Evolutionary conservation across 2,888 invertebrate genomes (phyloP), one percentile per base, ranked within the genome.

Genomic region (Luffia ferchaultella): DNA sequence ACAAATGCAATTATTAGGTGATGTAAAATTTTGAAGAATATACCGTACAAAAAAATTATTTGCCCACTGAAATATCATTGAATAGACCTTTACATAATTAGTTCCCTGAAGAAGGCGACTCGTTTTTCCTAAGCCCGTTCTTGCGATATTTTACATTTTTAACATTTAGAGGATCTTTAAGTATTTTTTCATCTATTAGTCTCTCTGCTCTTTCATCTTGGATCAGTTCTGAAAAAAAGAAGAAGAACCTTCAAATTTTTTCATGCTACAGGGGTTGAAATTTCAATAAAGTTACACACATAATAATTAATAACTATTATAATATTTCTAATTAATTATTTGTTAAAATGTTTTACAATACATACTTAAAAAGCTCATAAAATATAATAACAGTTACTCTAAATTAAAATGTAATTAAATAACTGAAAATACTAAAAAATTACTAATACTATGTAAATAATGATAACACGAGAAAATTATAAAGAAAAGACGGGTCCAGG

Each of bases 171-270:
- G 89, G 87, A 56, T 86, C 86, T 12, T 78, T 73, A 0, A 88
- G 60, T 0, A 56, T 40, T 12, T 86, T 86, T 17, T 92, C 91
- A 15, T 86, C 79, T 2, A 87, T 70, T 46, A 88, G 68, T 18
- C 94, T 79, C 19, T 93, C 92, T 43, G 88, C 77, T 55, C 95
- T 85, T 62, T 90, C 87, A 55, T 93, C 93, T 68, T 90, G 88
- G 9, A 92, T 87, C 15, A 93, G 88, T 62, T 89, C 90, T 90
- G 68, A n/a, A 30, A 30, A n/a, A n/a, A 30, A 30, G 3, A 30
- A 30, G 3, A n/a, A n/a, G n/a, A n/a, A n/a, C n/a, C n/a, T n/a
- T n/a, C n/a, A n/a, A n/a, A n/a, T n/a, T n/a, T n/a, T n/a, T n/a
- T n/a, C n/a, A n/a, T n/a, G n/a, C n/a, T n/a, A n/a, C n/a, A n/a